A percentile compares a stretch with the other conserved stretches of the same genome.
Evolutionary conservation across 2,113 vertebrate genomes (phyloP).

Genomic region (Columba livia): DNA sequence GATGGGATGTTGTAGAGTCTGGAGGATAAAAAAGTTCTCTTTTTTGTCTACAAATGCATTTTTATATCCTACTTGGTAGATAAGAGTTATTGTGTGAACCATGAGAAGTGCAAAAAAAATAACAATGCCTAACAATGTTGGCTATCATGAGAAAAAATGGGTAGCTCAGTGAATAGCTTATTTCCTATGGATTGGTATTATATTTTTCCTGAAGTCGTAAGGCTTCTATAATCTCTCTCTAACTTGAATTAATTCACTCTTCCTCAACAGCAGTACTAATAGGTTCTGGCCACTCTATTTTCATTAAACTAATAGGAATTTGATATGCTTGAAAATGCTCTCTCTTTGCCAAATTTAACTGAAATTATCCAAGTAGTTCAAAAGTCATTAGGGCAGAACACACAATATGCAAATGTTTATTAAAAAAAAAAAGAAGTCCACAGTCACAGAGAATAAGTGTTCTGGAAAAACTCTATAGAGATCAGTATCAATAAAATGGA

Average conservation of each 20-base stretch:
- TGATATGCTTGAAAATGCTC: constrained; percentile 20
- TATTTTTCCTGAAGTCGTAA: background rate
- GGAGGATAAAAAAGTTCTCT: background rate
- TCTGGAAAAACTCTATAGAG: background rate
- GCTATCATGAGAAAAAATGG: background rate
- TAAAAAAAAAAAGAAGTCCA: background rate
- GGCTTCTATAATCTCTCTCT: background rate
- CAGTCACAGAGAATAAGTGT: background rate
- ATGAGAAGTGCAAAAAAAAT: background rate
- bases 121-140: background rate
- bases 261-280: constrained; percentile 1
- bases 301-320: constrained; percentile 42
- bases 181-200: background rate
- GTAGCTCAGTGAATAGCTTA: background rate
- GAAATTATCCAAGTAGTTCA: constrained; percentile 26
- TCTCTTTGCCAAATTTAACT: constrained; percentile 30
- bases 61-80: background rate
- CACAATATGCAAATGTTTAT: background rate
- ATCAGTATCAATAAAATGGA: background rate
- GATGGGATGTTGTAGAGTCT: background rate
- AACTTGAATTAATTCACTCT: constrained; percentile 26
- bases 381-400: constrained; percentile 32
- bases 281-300: constrained; percentile 41
- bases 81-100: background rate
- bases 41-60: background rate